phyloP scores from a whole-genome alignment of 2,888 invertebrate species.

The Boloria selene region DNA sequence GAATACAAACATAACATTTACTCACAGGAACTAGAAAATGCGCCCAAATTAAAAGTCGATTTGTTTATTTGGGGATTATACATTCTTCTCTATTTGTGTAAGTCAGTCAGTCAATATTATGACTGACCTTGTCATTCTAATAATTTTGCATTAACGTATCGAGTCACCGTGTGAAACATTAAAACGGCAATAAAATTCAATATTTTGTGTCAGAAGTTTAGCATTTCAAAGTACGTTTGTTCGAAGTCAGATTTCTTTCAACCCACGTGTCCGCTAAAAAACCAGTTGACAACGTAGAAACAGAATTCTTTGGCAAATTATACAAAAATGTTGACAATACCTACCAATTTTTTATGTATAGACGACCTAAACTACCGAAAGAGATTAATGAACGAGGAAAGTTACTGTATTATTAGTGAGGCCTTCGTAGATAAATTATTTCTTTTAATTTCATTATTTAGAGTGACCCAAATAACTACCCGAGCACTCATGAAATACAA shows the following conservation, averaged over 20 bases:
- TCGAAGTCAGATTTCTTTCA: background rate
- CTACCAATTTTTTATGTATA: constrained; percentile 2
- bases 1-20: background rate
- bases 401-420: constrained; percentile 5
- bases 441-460: constrained; percentile 21
- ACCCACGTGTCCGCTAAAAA: constrained; percentile 22
- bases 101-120: no score
- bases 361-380: background rate
- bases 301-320: constrained; percentile 23
- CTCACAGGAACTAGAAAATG: no score
- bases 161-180: no score
- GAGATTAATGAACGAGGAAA: constrained; percentile 6
- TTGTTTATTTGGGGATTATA: no score
- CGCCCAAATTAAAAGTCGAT: no score
- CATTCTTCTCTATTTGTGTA: no score
- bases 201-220: no score
- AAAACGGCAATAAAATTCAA: no score
- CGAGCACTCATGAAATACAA: constrained; percentile 21
- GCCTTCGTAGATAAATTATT: constrained; percentile 19
- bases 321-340: constrained; percentile 17
- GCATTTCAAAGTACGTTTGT: background rate
- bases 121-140: no score
- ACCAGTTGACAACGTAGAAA: constrained; percentile 8
- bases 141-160: no score
- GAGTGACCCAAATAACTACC: constrained; percentile 17